Conservation (phyloP, 2,113 vertebrate genomes). For the Empidonax alnorum region DNA sequence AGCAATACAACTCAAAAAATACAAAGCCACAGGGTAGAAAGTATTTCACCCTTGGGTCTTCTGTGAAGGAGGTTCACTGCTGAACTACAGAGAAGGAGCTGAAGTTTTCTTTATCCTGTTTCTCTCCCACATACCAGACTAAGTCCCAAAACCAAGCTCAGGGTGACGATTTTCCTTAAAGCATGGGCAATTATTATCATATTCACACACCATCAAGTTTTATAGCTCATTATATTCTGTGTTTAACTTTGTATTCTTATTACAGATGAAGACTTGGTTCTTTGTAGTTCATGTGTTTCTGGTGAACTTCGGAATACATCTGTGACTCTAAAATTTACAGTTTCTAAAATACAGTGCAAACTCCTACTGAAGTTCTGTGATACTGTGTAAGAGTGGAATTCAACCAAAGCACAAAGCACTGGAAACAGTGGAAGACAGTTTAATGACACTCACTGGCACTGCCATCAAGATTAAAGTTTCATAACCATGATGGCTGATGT, state of each 20-base stretch:
- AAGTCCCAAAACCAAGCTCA: background rate
- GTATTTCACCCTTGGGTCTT: background rate
- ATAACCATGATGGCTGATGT: background rate
- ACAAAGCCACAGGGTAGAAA: background rate
- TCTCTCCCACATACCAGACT: background rate
- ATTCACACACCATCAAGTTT: background rate
- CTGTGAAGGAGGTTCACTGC: background rate
- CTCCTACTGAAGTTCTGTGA: background rate
- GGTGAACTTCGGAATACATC: background rate
- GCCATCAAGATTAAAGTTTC: background rate
- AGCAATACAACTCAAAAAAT: background rate
- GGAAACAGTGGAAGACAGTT: background rate
- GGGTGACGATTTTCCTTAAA: background rate
- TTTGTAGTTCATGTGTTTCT: background rate
- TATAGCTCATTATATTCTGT: background rate
- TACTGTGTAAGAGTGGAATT: background rate
- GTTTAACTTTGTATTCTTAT: background rate
- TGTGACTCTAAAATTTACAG: background rate
- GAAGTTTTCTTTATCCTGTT: background rate
- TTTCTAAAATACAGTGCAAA: background rate
- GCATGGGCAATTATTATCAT: background rate
- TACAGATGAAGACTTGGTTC: background rate
- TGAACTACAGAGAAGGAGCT: background rate
- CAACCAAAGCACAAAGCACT: background rate
- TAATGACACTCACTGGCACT: background rate